Evolutionary conservation across 2,888 invertebrate genomes (phyloP), one percentile per base, ranked within the genome.

Genomic region (Leuctra nigra): DNA sequence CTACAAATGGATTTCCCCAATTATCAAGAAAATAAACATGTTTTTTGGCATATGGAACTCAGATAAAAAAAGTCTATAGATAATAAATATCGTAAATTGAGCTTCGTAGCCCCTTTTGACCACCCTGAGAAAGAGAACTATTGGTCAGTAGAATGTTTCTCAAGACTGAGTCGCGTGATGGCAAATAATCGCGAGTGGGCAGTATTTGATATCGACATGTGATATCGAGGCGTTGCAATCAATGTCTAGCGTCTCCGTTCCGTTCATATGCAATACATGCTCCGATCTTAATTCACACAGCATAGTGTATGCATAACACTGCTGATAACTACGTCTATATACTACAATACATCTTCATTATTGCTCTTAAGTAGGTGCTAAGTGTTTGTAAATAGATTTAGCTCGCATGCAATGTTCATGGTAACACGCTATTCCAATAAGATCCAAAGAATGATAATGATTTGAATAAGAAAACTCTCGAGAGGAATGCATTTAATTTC

Each of bases 381-480:
- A 44, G 44, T 44, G 44, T 44, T 44, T 44, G 44, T 44, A 23
- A 44, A 44, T 23, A 22, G 44, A 44, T 44, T 44, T 44, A 23
- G 44, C 23, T 22, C 44, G 22, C 44, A 44, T 23, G 44, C 44
- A n/a, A 44, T 44, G 39, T 2, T 11, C 16, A 44, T 23, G 44
- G n/a, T 22, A 20, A n/a, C 44, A 44, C 44, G 44, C 44, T 20
- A 44, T 23, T 20, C 22, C 44, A 23, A 44, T 44, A 23, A 44
- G 44, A 44, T 18, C 22, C 11, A 22, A n/a, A 16, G n/a, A 4
- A 11, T 44, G 44, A 44, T 44, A 44, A 44, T 7, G n/a, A n/a
- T n/a, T n/a, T n/a, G n/a, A n/a, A n/a, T n/a, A n/a, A n/a, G n/a
- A n/a, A n/a, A n/a, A n/a, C n/a, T n/a, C n/a, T n/a, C n/a, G n/a